Evolutionary conservation across 2,888 invertebrate genomes (phyloP).

Genomic region (Prosopocoilus inquinatus): DNA sequence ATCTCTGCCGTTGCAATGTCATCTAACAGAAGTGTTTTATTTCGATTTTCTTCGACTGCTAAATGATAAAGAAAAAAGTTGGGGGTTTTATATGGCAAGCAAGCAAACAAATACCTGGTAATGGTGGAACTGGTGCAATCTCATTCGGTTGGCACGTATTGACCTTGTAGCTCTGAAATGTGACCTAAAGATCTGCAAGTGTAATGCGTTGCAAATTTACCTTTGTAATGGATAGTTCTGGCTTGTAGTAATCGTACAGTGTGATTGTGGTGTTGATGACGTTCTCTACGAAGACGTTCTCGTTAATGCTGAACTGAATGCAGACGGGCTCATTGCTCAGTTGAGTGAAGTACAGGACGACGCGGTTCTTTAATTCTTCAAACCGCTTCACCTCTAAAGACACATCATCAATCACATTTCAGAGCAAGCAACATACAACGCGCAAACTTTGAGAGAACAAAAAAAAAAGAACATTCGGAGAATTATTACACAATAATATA

Average conservation of each 20-base stretch:
- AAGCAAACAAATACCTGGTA: conserved; percentile 17
- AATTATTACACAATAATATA: not conserved
- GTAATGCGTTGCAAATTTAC: conserved; percentile 41
- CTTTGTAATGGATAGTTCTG: conserved; percentile 51
- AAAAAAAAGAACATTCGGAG: too few species aligned
- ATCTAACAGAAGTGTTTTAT: conserved; percentile 50
- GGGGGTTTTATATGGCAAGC: conserved; percentile 43
- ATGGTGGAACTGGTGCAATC: conserved; percentile 21
- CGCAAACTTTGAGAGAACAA: too few species aligned
- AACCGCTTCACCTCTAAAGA: conserved; percentile 54
- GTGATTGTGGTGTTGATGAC: conserved; percentile 57
- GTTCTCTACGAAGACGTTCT: conserved; percentile 51
- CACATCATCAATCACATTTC: not conserved
- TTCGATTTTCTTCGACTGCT: conserved; percentile 51
- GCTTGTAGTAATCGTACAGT: conserved; percentile 65
- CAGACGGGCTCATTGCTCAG: conserved; percentile 51
- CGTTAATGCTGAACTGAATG: conserved; percentile 52
- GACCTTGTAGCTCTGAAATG: conserved; percentile 25
- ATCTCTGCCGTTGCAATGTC: conserved; percentile 54
- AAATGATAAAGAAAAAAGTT: conserved; percentile 52
- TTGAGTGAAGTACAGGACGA: conserved; percentile 56
- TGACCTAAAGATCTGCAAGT: too few species aligned
- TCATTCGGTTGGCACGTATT: conserved; percentile 25
- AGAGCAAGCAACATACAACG: not conserved
- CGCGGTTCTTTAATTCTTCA: conserved; percentile 53